Base-by-base conservation (phyloP, 2,888 invertebrate genomes). In the Augiades crinisus region DNA sequence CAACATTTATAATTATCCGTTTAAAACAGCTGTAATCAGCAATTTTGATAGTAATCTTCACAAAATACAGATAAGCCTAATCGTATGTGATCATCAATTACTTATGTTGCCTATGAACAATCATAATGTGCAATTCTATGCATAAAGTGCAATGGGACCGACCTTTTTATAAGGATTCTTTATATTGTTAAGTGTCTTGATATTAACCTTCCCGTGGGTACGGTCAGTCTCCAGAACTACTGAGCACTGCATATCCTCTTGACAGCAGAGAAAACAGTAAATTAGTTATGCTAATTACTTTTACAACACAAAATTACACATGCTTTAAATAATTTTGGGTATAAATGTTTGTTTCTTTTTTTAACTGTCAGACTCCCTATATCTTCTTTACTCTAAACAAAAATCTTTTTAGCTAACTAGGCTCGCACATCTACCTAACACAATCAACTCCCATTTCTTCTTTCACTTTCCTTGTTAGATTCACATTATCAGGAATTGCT, bases 221-320 rank as follows among this genome's bases (percentile, higher is more conserved):
- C 66, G 72, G 64, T 78, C 80, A 73, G 75, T 83, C 76, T 80
- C 81, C 80, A 78, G 75, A 72, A 77, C 81, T 70, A 86, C 68
- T 64, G 82, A 83, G 85, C 83, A 85, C 87, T 87, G 85, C 88
- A 87, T 88, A 75, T 82, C 82, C 77, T 81, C 86, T 87, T 87
- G 76, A 79, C 62, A 71, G 68, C 69, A 67, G 67, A 80, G 78
- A 81, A 81, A 81, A 78, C 62, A 77, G 66, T 70, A 51, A 54
- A 64, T 62, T 64, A 64, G 53, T 61, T 47, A 34, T 21, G 27
- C 43, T 50, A 36, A 43, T 43, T 13, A 19, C 13, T 27, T 41
- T 46, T n/a, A 38, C 17, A 45, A 50, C n/a, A 51, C 31, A 44
- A 45, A 22, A n/a, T n/a, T n/a, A n/a, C n/a, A n/a, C n/a, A n/a